A percentile compares a stretch with the other conserved stretches of the same genome.
These are phyloP conservation scores for Calidris pygmaea DNA, from an alignment of 2,113 vertebrate species.

Conservation along the genomic window DNA sequence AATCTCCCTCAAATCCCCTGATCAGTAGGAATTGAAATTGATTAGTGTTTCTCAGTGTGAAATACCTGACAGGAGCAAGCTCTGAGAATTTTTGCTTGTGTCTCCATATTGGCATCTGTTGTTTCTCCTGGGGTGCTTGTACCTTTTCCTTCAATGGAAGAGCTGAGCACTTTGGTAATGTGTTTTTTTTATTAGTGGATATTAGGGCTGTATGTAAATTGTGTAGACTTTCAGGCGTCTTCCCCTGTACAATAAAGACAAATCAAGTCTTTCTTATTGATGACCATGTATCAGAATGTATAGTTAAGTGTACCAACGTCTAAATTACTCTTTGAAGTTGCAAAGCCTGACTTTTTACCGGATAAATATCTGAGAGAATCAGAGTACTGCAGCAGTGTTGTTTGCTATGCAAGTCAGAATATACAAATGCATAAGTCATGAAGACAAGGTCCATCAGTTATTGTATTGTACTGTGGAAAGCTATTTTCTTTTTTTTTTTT, in stretches of 20 bases:
- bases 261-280: background rate
- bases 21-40: conserved; percentile 14
- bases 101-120: background rate
- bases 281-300: background rate
- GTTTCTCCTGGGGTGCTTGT: background rate
- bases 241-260: background rate
- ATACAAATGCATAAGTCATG: background rate
- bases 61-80: background rate
- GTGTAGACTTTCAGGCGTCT: background rate
- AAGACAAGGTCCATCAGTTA: background rate
- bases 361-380: background rate
- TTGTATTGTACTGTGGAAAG: background rate
- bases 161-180: background rate
- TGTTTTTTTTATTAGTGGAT: background rate
- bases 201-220: background rate
- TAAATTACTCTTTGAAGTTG: background rate
- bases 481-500: background rate
- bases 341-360: background rate
- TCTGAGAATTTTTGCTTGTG: background rate
- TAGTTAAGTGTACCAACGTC: background rate
- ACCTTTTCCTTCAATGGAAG: background rate
- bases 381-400: background rate
- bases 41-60: background rate
- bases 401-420: background rate
- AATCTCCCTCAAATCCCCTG: background rate